Base-by-base conservation (phyloP, 2,888 invertebrate genomes). In the Abrostola tripartita region DNA sequence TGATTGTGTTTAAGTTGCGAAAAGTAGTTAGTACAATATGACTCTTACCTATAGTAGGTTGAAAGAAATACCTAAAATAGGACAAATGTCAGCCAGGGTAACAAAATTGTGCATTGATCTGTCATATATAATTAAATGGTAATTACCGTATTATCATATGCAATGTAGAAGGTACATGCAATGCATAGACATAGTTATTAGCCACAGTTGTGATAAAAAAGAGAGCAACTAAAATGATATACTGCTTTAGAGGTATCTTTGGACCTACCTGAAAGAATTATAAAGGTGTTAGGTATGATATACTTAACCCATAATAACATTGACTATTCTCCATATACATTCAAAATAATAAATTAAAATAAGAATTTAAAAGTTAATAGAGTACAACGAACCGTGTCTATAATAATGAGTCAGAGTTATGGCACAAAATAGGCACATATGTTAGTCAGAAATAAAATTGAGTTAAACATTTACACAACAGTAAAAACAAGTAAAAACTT, bases 71-170 rank as follows among this genome's bases (percentile, higher is more conserved):
- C n/a, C n/a, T n/a, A n/a, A n/a, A n/a, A n/a, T n/a, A n/a, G 24
- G 24, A 4, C 4, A 24, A 24, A 24, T 24, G 24, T 24, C 24
- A 24, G 24, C 24, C 24, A 24, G 4, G 24, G 24, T 24, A 24
- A 24, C 2, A 52, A 52, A 24, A 2, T 5, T 24, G 11, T 35
- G 24, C 11, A 41, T 41, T 11, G 9, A 36, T 11, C 36, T 6
- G 5, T 44, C 8, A 11, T 65, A 67, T 36, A 38, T 53, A 59
- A 36, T 12, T 9, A 38, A 56, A 36, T 44, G 37, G 66, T 65
- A 72, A 61, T 82, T 89, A 94, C 94, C 94, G 88, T 87, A 94
- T 94, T 59, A 94, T 94, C 93, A 94, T 94, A 82, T 94, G 94
- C 55, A 94, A 84, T 0, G 94, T 94, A 6, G 94, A 91, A 65